A percentile compares a stretch with the other conserved stretches of the same genome.
phyloP scores from a whole-genome alignment of 2,888 invertebrate genomes.

The Diaphora mendica region DNA sequence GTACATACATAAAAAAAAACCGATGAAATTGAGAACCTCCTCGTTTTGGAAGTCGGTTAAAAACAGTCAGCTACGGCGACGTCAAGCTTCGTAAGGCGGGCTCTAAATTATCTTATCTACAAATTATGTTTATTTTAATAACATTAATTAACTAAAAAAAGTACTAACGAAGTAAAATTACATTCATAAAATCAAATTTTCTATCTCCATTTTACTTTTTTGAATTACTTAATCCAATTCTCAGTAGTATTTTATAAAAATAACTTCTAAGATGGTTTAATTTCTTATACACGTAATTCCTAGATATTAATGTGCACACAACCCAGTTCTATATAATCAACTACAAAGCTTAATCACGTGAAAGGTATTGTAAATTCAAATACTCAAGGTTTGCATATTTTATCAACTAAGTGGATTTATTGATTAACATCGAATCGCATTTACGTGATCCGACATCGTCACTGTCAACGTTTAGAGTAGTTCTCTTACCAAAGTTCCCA shows the following conservation, averaged over 20 bases:
- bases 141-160: neutral
- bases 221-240: slow-evolving; percentile 5
- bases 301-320: slow-evolving; percentile 12
- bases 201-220: neutral
- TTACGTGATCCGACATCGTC: slow-evolving; percentile 24
- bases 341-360: slow-evolving; percentile 41
- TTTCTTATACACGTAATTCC: slow-evolving; percentile 13
- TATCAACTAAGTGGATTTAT: slow-evolving; percentile 44
- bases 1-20: no score
- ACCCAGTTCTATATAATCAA: slow-evolving; percentile 31
- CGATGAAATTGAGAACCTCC: no score
- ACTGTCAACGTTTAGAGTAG: slow-evolving; percentile 17
- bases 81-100: neutral
- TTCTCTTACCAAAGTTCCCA: no score
- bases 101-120: neutral
- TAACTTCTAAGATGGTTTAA: slow-evolving; percentile 3
- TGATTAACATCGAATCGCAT: slow-evolving; percentile 40
- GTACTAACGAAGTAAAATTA: no score
- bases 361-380: slow-evolving; percentile 42
- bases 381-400: slow-evolving; percentile 41
- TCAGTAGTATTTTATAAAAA: neutral
- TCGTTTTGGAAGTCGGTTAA: no score
- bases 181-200: neutral
- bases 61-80: neutral
- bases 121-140: no score